These are phyloP conservation scores for Spodoptera littoralis DNA, from an alignment of 2,888 invertebrate genomes.

Conservation along the genomic window DNA sequence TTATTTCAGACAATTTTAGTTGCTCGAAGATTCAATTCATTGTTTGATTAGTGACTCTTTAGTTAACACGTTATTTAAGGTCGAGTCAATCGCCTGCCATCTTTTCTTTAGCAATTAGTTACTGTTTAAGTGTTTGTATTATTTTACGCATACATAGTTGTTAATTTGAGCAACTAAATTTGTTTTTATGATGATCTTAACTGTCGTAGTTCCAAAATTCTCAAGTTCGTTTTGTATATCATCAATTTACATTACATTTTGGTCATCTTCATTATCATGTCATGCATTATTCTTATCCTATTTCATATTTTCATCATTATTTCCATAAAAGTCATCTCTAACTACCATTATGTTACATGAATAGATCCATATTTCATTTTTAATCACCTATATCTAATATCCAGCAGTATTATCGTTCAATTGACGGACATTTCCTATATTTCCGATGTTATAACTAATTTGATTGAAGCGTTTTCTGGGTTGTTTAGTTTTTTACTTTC, in stretches of 20 bases:
- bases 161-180: slow-evolving; percentile 21
- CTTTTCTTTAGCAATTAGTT: not conserved
- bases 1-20: slow-evolving; percentile 5
- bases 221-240: no score
- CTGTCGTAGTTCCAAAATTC: not conserved
- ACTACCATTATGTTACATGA: not conserved
- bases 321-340: not conserved
- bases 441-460: slow-evolving; percentile 11
- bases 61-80: not conserved
- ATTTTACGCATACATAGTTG: not conserved
- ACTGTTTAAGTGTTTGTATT: not conserved
- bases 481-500: slow-evolving; percentile 11
- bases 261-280: no score
- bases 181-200: slow-evolving; percentile 3
- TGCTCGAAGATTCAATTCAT: not conserved
- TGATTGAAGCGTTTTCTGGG: not conserved
- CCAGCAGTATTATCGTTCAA: not conserved
- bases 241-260: no score
- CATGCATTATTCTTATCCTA: no score
- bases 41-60: not conserved
- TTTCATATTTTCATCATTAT: no score
- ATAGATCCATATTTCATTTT: not conserved
- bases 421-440: slow-evolving; percentile 23
- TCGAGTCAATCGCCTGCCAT: not conserved
- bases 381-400: slow-evolving; percentile 8